Conservation (phyloP, 1,140 invertebrate species). For the Mycetomoellerius zeteki region DNA sequence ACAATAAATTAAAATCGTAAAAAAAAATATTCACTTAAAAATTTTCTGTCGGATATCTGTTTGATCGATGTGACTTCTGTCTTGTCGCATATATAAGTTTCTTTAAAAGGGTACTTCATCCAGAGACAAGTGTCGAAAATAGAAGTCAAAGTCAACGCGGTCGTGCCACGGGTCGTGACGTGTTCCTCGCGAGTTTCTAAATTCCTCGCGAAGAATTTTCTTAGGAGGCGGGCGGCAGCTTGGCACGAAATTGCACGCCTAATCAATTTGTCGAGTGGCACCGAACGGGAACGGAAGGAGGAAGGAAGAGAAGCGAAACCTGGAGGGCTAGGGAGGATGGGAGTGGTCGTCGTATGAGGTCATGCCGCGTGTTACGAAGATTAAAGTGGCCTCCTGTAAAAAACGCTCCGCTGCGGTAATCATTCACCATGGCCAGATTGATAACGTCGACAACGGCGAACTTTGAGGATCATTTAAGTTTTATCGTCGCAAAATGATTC, state of each 20-base stretch:
- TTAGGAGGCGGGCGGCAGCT: background rate
- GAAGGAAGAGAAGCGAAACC: background rate
- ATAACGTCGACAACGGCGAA: background rate
- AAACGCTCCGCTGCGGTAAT: background rate
- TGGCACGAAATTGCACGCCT: conserved; percentile 50
- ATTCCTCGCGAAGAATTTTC: conserved; percentile 5
- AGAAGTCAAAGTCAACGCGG: background rate
- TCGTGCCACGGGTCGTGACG: background rate
- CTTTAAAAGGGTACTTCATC: background rate
- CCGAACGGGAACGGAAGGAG: conserved; percentile 12
- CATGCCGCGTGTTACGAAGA: conserved; percentile 44
- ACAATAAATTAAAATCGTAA: background rate
- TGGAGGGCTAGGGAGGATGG: conserved; percentile 38
- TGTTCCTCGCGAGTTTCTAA: conserved; percentile 2
- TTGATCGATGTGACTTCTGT: background rate
- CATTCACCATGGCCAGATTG: conserved; percentile 13
- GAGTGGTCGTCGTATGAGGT: conserved; percentile 54
- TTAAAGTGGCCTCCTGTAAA: conserved; percentile 44
- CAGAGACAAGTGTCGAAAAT: conserved; percentile 11
- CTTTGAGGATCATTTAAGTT: background rate
- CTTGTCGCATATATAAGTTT: background rate
- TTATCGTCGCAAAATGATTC: background rate
- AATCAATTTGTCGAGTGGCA: conserved; percentile 61
- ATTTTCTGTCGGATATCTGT: background rate
- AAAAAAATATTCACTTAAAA: background rate